These are phyloP conservation scores for Cassiopea andromeda DNA, from an alignment of 30 jellyfish, hydroid and myxozoan species.

Conservation along the genomic window DNA sequence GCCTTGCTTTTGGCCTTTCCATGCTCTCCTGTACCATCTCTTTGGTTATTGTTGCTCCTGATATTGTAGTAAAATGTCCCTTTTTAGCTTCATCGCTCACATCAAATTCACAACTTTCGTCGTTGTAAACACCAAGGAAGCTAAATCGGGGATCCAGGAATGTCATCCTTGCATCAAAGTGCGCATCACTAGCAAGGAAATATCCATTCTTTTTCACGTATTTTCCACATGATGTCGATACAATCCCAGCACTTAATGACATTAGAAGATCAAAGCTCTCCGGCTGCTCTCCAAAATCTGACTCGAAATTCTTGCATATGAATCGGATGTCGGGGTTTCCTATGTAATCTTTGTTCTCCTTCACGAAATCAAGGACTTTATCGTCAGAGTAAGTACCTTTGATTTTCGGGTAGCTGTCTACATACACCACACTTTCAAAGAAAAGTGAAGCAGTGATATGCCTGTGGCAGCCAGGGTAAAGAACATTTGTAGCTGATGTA, in stretches of 20 bases:
- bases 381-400: conserved; percentile 51
- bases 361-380: conserved; percentile 62
- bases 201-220: conserved; percentile 76
- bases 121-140: conserved; percentile 64
- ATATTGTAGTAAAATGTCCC: conserved; percentile 69
- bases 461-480: conserved; percentile 94
- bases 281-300: conserved; percentile 70
- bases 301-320: conserved; percentile 72
- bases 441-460: conserved; percentile 81
- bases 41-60: conserved; percentile 60
- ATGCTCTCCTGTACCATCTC: conserved; percentile 88
- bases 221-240: conserved; percentile 74
- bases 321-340: conserved; percentile 56
- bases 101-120: conserved; percentile 33
- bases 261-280: conserved; percentile 73
- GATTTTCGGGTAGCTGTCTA: conserved; percentile 64
- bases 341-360: conserved; percentile 67
- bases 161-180: conserved; percentile 88
- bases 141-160: conserved; percentile 54
- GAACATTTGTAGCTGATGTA: conserved; percentile 46
- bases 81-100: conserved; percentile 22
- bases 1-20: conserved; percentile 79
- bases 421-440: conserved; percentile 70
- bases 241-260: conserved; percentile 87
- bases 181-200: conserved; percentile 83